Base-by-base conservation (phyloP, 2,113 vertebrate species). In the Stegostoma tigrinum region DNA sequence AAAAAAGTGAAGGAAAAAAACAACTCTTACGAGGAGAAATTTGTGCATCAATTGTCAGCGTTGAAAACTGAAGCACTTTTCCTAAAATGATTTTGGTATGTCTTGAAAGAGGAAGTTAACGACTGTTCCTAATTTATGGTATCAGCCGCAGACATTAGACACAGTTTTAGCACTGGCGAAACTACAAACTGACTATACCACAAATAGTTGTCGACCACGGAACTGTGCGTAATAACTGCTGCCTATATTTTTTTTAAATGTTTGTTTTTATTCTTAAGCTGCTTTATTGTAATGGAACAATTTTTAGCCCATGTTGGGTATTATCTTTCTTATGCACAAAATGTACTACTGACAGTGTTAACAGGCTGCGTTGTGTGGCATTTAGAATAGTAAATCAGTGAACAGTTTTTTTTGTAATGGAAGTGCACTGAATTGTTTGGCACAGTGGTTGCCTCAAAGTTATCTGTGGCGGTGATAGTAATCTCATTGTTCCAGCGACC, bases 291-390 rank as follows among this genome's bases (percentile, higher is more conserved):
- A 96, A 97, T 97, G 96, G 96, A 97, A 97, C 96, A 97, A 96
- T 97, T 96, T 97, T 96, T 96, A 95, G 97, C 98, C 98, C 98
- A 97, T 96, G 97, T 97, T 97, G 98, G 98, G 98, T 97, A 97
- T 97, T 96, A 96, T 96, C 0, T 97, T 97, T 96, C 97, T 97
- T 97, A 96, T 97, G 96, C 97, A 97, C 97, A 97, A 96, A 97
- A 96, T 12, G 30, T 45, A 96, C 90, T 96, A 97, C 2, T 97
- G 96, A 97, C 97, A 97, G 97, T 96, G 96, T 97, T 97, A 96
- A 96, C 97, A 96, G 96, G 96, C 91, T 97, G 48, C 91, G 96
- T 52, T 34, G 96, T 97, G 96, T 97, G 97, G 96, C 97, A 96
- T 38, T 96, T 97, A 96, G 97, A 96, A 96, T 96, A 96, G 97